These are phyloP conservation scores for Sebastes hubbsi DNA, from an alignment of 2,797 vertebrate genomes.

Conservation along the genomic window DNA sequence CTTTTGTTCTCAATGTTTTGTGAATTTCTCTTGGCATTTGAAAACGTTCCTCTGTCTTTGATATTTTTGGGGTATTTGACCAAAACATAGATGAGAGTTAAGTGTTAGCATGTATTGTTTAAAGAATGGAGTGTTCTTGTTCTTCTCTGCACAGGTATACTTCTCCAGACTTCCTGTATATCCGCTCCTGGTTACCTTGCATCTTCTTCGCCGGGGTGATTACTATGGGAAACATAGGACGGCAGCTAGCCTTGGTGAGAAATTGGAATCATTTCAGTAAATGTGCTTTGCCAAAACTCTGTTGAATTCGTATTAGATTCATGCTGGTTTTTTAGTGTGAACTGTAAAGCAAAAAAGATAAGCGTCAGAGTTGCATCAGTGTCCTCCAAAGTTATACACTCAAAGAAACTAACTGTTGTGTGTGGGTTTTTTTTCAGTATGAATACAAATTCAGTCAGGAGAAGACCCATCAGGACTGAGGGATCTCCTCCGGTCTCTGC, in stretches of 20 bases:
- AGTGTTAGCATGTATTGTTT: neutral
- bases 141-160: conserved; percentile 86
- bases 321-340: neutral
- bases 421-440: conserved; percentile 80
- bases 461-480: conserved; percentile 93
- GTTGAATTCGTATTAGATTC: neutral
- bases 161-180: conserved; percentile 94
- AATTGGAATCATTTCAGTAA: neutral
- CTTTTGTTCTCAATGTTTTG: neutral
- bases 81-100: neutral
- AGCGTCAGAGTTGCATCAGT: neutral
- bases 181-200: conserved; percentile 96
- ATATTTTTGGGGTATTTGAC: neutral
- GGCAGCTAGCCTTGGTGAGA: conserved; percentile 93
- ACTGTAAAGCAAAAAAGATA: neutral
- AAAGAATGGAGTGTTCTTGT: neutral
- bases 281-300: neutral
- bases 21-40: neutral
- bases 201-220: conserved; percentile 98
- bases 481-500: conserved; percentile 13
- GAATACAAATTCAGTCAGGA: conserved; percentile 91
- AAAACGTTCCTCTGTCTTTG: neutral
- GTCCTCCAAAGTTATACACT: neutral
- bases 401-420: neutral
- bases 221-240: conserved; percentile 97